Conservation (phyloP, 2,888 invertebrate species). For the Palloptera scutellata region DNA sequence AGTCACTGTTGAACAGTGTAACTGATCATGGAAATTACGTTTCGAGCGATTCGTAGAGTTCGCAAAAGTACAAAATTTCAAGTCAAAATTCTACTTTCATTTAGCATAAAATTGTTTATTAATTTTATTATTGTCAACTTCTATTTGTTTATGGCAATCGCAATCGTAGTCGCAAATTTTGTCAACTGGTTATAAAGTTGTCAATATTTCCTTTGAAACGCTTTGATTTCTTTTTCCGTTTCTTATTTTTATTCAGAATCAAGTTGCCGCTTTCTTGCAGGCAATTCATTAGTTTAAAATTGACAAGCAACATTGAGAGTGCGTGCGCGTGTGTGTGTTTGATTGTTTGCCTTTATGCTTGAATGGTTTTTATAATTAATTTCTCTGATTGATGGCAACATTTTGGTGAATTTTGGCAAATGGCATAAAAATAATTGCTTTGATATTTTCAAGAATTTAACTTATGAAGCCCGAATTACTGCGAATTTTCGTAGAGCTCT, state of each 20-base stretch:
- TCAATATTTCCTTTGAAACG: conserved; percentile 3
- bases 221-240: background rate
- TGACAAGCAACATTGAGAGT: no score
- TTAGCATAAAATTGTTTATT: background rate
- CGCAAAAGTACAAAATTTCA: background rate
- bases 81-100: background rate
- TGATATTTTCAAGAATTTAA: background rate
- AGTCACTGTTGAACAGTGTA: no score
- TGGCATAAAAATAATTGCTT: background rate
- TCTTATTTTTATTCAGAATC: background rate
- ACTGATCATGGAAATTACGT: no score
- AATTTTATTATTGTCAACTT: background rate
- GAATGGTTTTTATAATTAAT: background rate
- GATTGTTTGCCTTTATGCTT: background rate
- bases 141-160: conserved; percentile 1
- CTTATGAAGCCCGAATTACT: background rate
- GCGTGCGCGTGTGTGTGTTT: background rate
- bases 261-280: no score
- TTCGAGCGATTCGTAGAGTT: background rate
- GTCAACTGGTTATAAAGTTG: background rate
- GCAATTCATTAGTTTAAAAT: no score
- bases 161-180: background rate
- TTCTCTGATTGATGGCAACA: background rate
- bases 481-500: no score
- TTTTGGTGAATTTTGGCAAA: background rate